These are phyloP conservation scores for Drosophila pruinosa DNA, from an alignment of 1,140 invertebrate genomes.

Conservation along the genomic window DNA sequence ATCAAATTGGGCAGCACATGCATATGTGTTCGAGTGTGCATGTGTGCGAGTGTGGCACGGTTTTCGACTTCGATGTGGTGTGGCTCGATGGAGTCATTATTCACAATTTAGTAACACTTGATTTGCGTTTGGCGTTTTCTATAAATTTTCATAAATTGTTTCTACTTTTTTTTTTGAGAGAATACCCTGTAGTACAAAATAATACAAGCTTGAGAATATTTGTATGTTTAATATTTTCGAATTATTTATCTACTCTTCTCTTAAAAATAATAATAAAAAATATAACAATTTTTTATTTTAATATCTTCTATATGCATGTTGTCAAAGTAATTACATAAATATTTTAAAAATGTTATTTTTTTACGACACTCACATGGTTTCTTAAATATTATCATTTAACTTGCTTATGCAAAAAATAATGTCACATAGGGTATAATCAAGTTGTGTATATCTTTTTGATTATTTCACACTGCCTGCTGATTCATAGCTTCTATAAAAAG, in stretches of 20 bases:
- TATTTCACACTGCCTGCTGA: neutral
- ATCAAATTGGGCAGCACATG: conserved; percentile 51
- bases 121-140: conserved; percentile 76
- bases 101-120: conserved; percentile 81
- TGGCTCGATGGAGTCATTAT: conserved; percentile 69
- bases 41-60: conserved; percentile 14
- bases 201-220: neutral
- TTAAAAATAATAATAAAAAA: too few species aligned
- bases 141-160: conserved; percentile 76
- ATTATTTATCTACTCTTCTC: too few species aligned
- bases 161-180: conserved; percentile 25
- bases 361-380: too few species aligned
- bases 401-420: neutral
- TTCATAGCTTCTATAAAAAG: conserved; percentile 5
- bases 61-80: conserved; percentile 1
- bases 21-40: neutral
- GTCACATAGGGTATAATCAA: neutral
- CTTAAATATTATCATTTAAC: too few species aligned
- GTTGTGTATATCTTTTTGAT: neutral
- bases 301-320: too few species aligned
- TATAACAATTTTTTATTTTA: too few species aligned
- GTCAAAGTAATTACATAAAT: too few species aligned
- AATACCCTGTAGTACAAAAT: conserved; percentile 7
- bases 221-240: too few species aligned
- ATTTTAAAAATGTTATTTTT: too few species aligned